Percentiles rank a stretch among this genome's conserved stretches.
Evolutionary conservation across 2,797 vertebrate genomes (phyloP).

Genomic region (Remorina albescens): DNA sequence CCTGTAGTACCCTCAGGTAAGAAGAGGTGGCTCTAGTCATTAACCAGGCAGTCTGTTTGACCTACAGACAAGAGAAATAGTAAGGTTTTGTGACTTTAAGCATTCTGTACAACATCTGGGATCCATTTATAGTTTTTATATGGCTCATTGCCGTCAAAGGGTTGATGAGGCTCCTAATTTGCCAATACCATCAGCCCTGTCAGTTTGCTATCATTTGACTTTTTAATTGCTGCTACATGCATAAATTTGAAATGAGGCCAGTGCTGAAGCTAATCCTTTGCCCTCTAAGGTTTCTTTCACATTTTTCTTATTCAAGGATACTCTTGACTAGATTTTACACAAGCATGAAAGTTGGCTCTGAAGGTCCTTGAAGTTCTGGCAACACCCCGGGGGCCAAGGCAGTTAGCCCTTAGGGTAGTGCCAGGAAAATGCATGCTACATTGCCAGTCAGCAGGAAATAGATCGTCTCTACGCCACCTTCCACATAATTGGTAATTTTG

Average conservation of each 20-base stretch:
- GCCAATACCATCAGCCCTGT: background rate
- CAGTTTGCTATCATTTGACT: background rate
- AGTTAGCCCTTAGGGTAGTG: constrained; percentile 35
- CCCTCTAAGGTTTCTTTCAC: background rate
- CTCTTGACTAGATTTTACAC: constrained; percentile 32
- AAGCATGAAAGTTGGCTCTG: constrained; percentile 21
- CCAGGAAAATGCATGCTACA: constrained; percentile 30
- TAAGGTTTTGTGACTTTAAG: background rate
- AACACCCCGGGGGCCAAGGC: constrained; percentile 14
- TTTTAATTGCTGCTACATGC: background rate
- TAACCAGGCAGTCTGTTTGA: constrained; percentile 18
- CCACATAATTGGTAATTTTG: constrained; percentile 49
- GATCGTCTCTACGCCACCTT: constrained; percentile 33
- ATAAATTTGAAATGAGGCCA: constrained; percentile 1
- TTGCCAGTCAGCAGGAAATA: constrained; percentile 42
- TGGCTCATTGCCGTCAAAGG: constrained; percentile 25
- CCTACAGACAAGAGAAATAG: constrained; percentile 7
- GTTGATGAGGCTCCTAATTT: background rate
- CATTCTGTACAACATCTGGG: background rate
- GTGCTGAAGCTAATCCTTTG: background rate
- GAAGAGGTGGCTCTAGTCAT: constrained; percentile 2
- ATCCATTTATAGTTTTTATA: constrained; percentile 35
- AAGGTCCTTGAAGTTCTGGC: constrained; percentile 59
- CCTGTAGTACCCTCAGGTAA: background rate
- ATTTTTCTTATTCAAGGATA: constrained; percentile 8